Evolutionary conservation across 2,888 invertebrate species (phyloP), one percentile per base, ranked within the genome.

Genomic region (Erebia aethiops): DNA sequence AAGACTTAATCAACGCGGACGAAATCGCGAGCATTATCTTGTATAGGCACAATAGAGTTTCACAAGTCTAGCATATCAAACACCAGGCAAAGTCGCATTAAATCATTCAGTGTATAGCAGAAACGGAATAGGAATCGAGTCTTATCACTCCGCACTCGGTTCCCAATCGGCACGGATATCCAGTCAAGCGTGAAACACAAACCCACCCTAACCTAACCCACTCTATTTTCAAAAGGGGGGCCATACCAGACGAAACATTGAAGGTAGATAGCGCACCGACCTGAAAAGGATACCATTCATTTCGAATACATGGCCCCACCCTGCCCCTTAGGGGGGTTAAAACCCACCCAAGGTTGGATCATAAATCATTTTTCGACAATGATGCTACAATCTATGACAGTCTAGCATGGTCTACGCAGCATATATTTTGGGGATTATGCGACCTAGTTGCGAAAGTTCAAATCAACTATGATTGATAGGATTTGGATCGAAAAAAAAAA

Each of bases 251-350:
- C 66, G 18, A 54, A 46, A 57, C 54, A 57, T 56, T 46, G 56
- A 66, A 66, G 66, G 66, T 66, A 66, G 66, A 66, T 56, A 66
- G 43, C 65, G 21, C 66, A 66, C 54, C 46, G 66, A 57, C 66
- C 66, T 56, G 66, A 46, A 57, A 66, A 46, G 43, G 66, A 35
- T 52, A 54, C 7, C 11, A 14, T 56, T 66, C 18, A 16, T 65
- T 56, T 56, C 35, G 54, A 13, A 52, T 65, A 65, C 21, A 64
- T 43, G 51, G 51, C 35, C 35, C 35, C 35, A n/a, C n/a, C n/a
- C n/a, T n/a, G n/a, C 35, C 35, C 35, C 1, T 7, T 35, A 26
- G 35, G 35, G 35, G 46, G 46, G 46, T 46, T 11, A 11, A 11
- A 3, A 46, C 46, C 35, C 35, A 35, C 35, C 35, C 35, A 35